Evolutionary conservation across 30 jellyfish, hydroid and myxozoan genomes (phyloP).

Genomic region (Mastigias papua): DNA sequence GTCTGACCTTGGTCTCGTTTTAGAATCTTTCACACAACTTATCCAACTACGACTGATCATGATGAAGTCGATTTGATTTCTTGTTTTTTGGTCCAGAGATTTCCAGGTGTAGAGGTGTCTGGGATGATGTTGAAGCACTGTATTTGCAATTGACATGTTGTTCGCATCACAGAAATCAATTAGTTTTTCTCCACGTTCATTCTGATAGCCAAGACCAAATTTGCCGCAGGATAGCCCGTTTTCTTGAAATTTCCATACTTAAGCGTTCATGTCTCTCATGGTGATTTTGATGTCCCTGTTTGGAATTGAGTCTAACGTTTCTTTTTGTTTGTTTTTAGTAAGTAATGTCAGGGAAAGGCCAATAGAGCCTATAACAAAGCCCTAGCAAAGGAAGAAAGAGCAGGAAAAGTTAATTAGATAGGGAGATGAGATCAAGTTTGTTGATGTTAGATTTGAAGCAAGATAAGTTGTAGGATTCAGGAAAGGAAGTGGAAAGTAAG

Average conservation of each 20-base stretch:
- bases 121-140: slow-evolving; percentile 8
- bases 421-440: no score
- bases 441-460: no score
- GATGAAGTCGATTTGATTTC: slow-evolving; percentile 54
- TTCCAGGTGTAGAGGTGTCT: slow-evolving; percentile 54
- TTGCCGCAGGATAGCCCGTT: not conserved
- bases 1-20: slow-evolving; percentile 55
- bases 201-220: slow-evolving; percentile 42
- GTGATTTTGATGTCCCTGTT: slow-evolving; percentile 24
- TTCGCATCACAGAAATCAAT: slow-evolving; percentile 24
- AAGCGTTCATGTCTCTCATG: slow-evolving; percentile 54
- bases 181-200: slow-evolving; percentile 52
- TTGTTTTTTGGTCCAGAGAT: slow-evolving; percentile 8
- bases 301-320: slow-evolving; percentile 39
- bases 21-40: slow-evolving; percentile 1
- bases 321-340: no score
- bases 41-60: slow-evolving; percentile 21
- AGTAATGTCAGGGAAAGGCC: no score
- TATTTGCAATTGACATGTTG: slow-evolving; percentile 21
- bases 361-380: no score
- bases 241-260: not conserved
- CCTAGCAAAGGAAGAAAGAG: no score
- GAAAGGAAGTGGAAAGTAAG: no score
- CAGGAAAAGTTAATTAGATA: no score
- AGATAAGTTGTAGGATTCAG: no score